Base-by-base conservation (phyloP, 1,140 invertebrate genomes). In the Anastatus disparis region DNA sequence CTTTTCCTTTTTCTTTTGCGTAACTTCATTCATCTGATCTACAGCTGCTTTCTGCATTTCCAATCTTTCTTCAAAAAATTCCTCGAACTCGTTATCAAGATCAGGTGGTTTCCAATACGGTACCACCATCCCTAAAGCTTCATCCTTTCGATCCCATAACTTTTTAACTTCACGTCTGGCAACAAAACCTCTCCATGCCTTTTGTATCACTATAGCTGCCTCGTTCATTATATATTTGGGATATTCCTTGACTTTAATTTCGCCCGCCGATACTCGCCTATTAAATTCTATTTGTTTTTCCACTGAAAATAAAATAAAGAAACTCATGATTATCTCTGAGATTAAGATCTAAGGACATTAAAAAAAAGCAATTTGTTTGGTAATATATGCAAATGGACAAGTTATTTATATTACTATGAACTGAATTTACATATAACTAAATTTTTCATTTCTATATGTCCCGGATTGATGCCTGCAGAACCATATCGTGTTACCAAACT, bases 21-120 rank as follows among this genome's bases (percentile, higher is more conserved):
- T 87, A n/a, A 86, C 78, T 63, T 89, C 74, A 26, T 88, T 63
- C 73, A 87, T 89, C 29, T 87, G 81, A 46, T 85, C 80, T 27
- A 88, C 86, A 29, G 85, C 87, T 42, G 83, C 72, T n/a, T 79
- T 78, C 70, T 89, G 85, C 55, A 85, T 82, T 64, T 83, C 78
- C 71, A 87, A 83, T 75, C 87, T 86, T 76, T 80, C 84, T 79
- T 85, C 81, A 17, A 29, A 6, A 29, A 0, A 2, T 38, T 6
- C 24, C 0, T 44, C 12, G 0, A 26, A 0, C 1, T 13, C 2
- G 2, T 46, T 26, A 26, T 24, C 1, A 13, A n/a, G 13, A 2
- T 48, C 42, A 22, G 1, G 7, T 44, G 81, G 83, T 44, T 73
- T 76, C 82, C 81, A 74, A 70, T 76, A 79, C 0, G 82, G 80